phyloP scores from a whole-genome alignment of 2,113 vertebrate genomes.

The Tautogolabrus adspersus region DNA sequence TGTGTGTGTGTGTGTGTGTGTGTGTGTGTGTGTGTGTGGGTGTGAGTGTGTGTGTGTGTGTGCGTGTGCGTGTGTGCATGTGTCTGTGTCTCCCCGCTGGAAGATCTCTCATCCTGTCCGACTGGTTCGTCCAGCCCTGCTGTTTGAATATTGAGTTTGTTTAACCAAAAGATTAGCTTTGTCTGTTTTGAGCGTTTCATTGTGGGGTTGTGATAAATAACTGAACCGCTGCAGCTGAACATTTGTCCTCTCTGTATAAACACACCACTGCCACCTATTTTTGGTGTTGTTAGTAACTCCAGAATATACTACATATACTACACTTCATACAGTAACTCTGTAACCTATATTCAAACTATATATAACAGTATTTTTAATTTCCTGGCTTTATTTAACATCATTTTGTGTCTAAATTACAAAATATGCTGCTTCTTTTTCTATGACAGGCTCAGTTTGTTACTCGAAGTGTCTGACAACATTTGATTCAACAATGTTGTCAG shows the following conservation, averaged over 20 bases:
- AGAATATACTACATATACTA: too few species aligned
- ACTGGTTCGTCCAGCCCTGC: conserved; percentile 54
- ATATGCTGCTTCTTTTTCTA: too few species aligned
- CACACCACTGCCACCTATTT: too few species aligned
- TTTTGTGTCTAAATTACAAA: too few species aligned
- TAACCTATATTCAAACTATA: too few species aligned
- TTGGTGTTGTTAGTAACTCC: too few species aligned
- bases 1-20: not conserved
- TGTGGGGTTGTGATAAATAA: conserved; percentile 10
- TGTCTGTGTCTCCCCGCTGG: not conserved
- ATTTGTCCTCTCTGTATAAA: not conserved
- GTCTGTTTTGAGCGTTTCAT: not conserved
- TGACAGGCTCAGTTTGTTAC: too few species aligned
- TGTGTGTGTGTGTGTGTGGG: not conserved
- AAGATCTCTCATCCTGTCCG: conserved; percentile 7
- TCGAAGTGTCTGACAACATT: too few species aligned
- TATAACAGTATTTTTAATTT: too few species aligned
- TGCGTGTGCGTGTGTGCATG: conserved; percentile 10
- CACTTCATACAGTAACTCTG: too few species aligned
- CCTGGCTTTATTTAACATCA: too few species aligned
- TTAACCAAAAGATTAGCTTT: conserved; percentile 48
- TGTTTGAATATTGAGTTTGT: conserved; percentile 49
- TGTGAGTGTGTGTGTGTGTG: not conserved
- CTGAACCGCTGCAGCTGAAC: conserved; percentile 6
- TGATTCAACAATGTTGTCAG: too few species aligned